Conservation (phyloP, 1,140 invertebrate genomes). For the Pinna nobilis region DNA sequence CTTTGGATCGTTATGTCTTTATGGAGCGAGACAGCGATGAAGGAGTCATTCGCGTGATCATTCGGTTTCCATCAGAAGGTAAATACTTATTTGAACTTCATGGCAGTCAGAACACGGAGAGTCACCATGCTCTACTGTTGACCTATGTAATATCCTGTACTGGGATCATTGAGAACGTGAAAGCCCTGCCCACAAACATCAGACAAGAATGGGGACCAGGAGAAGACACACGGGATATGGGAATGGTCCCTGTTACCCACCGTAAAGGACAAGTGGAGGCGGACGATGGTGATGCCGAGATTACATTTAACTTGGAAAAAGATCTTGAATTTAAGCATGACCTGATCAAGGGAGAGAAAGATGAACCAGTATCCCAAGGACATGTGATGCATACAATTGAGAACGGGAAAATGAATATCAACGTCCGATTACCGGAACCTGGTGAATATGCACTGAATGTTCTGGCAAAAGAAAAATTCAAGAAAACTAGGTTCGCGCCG, state of each 20-base stretch:
- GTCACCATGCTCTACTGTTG: conserved; percentile 36
- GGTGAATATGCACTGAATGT: conserved; percentile 57
- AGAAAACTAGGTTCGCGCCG: conserved; percentile 49
- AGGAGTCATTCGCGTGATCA: conserved; percentile 42
- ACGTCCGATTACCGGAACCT: conserved; percentile 48
- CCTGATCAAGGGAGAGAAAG: conserved; percentile 49
- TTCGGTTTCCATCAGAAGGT: conserved; percentile 50
- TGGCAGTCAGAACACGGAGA: conserved; percentile 49
- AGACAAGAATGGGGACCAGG: conserved; percentile 59
- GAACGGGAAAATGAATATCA: conserved; percentile 51
- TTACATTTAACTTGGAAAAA: conserved; percentile 51
- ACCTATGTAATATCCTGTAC: conserved; percentile 53
- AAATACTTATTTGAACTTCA: conserved; percentile 56
- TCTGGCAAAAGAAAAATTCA: conserved; percentile 48
- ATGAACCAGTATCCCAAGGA: conserved; percentile 39
- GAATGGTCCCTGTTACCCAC: conserved; percentile 53
- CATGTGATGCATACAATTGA: conserved; percentile 52
- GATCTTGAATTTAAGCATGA: conserved; percentile 57
- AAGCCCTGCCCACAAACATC: conserved; percentile 52
- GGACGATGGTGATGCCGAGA: conserved; percentile 57
- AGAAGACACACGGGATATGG: conserved; percentile 54
- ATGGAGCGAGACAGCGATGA: conserved; percentile 52
- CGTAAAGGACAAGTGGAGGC: conserved; percentile 52
- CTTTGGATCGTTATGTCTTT: conserved; percentile 55
- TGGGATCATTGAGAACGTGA: conserved; percentile 41